Base-by-base conservation (phyloP, 2,888 invertebrate genomes). In the Tribolium freemani region DNA sequence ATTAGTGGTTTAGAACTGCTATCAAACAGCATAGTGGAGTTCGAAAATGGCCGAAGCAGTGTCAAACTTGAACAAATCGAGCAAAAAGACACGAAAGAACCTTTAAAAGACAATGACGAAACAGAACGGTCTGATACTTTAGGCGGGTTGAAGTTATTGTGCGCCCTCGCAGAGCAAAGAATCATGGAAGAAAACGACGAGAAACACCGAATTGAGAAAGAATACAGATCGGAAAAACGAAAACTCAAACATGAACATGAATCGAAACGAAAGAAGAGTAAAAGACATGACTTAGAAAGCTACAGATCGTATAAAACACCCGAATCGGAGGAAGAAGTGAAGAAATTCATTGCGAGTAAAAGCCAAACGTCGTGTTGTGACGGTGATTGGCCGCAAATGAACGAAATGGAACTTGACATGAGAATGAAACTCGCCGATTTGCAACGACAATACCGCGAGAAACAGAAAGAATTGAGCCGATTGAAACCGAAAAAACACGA, bases 1-100 rank as follows among this genome's bases (percentile, higher is more conserved):
- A 87, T 95, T 5, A 94, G 94, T 77, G 96, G 96, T 0, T 86
- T 96, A 31, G 94, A 96, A 83, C 86, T 96, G 46, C 85, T 96
- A 20, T 95, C 95, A 0, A 95, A 95, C 81, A 95, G 95, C 83
- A 95, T 96, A 72, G 94, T 93, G 68, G 94, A 94, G 79, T 92
- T 93, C 78, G 93, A 93, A 81, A 89, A 90, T 63, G 81, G 87
- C 56, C 84, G 86, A 8, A 74, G 74, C 85, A 83, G 31, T 84
- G 75, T 66, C 75, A 78, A 76, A 2, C 88, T 88, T 56, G 84
- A 84, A 72, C 84, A 86, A 68, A 56, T 68, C n/a, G 81, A 77
- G 88, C 69, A 86, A 85, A 51, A 88, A 90, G 75, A 60, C 2
- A 75, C 73, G 16, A 68, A 60, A 30, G 61, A 68, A 60, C 69